Evolutionary conservation across 2,113 vertebrate genomes (phyloP), one percentile per base, ranked within the genome.

Genomic region (Tringa solitaria): DNA sequence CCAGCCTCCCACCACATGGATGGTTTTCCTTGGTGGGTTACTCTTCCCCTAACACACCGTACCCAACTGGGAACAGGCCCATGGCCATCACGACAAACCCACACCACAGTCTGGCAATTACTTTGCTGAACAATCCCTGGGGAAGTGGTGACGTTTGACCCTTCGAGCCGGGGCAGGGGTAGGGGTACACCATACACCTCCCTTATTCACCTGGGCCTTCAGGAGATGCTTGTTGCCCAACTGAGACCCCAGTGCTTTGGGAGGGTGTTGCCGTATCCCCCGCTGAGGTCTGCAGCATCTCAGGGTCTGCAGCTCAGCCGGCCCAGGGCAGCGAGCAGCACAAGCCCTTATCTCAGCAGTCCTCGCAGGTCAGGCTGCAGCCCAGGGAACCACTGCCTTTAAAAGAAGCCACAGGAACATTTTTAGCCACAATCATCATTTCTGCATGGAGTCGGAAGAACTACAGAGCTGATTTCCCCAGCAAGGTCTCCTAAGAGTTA

Each of bases 141-240:
- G 53, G 35, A 73, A 74, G 15, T 1, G 1, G 20, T 1, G 1
- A 54, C 0, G 3, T 27, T 20, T 45, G 65, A 43, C 8, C 27
- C n/a, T 32, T 67, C 1, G 5, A 56, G 35, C 35, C 84, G 41
- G 41, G 32, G 28, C 54, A 75, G 45, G 32, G 35, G 59, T 27
- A 33, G n/a, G 28, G 30, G 22, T 12, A 14, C 15, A 20, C 65
- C 32, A 6, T 8, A 24, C 3, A 4, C 35, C 9, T 43, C 27
- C 48, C 50, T 60, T 33, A 65, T 23, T 21, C 43, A 37, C 35
- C 48, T 22, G 6, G 60, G 32, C 53, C 28, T 39, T 30, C 0
- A 2, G 60, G 48, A n/a, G 28, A 39, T 12, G 41, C 35, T 46
- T 41, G 16, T 17, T n/a, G 12, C 16, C 26, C 67, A 65, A 43